Base-by-base conservation (phyloP, 2,113 vertebrate genomes). In the Bujurquina vittata region DNA sequence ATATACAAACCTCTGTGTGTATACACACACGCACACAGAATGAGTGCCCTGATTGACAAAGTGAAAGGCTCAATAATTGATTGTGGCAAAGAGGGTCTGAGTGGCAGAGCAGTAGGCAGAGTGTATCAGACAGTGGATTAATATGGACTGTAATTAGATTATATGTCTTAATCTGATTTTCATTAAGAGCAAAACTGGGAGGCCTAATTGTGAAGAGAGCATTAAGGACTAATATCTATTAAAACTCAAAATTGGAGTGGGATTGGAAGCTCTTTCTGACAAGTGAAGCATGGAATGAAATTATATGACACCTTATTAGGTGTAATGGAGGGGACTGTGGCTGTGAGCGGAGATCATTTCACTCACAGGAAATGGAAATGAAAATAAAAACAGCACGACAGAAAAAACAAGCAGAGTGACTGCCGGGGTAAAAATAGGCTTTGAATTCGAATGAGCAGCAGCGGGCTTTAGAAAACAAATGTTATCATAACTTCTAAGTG, bases 261-360 rank as follows among this genome's bases (percentile, higher is more conserved):
- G 94, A 95, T 93, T 93, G 93, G 93, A 95, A 92, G 93, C 87
- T 78, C 88, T 93, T 91, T 94, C 93, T 95, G 94, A 95, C 94
- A 95, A 96, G 90, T 94, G 94, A 96, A 96, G 94, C 96, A 94
- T 96, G 95, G 95, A 96, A 96, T 95, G 95, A 95, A 95, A 96
- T 95, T 94, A 95, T 95, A 96, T 95, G 95, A 96, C 95, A 95
- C 94, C 93, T 95, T 95, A 96, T 95, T 95, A 95, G 95, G 93
- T 94, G 93, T 95, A 96, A 95, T 94, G 93, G 92, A 94, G 93
- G 92, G 91, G 89, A 89, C 85, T 85, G 88, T 55, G 79, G 83
- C 83, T 85, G 82, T 83, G 86, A 91, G 89, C 77, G 20, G 83
- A 91, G 90, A 93, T 92, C 82, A 62, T 89, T 93, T 83, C 86